These are phyloP conservation scores for Corythucha ciliata DNA, from an alignment of 2,888 invertebrate species.

Conservation along the genomic window DNA sequence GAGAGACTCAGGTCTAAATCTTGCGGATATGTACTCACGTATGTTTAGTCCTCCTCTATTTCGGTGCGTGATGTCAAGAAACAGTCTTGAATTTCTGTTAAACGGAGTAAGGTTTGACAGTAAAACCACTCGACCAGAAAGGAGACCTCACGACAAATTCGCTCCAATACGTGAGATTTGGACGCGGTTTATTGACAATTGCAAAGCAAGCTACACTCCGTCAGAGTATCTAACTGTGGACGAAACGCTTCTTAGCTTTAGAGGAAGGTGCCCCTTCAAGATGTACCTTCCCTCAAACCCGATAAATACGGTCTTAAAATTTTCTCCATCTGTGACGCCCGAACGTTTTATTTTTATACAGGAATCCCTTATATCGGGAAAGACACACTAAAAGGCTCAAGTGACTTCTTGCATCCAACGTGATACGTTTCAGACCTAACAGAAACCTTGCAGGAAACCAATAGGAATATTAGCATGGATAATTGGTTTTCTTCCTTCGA, in stretches of 20 bases:
- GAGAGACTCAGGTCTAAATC: too few species aligned
- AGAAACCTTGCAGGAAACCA: too few species aligned
- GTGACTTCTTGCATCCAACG: too few species aligned
- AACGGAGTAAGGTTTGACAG: slow-evolving; percentile 11
- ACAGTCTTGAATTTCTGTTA: slow-evolving; percentile 8
- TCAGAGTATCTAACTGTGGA: slow-evolving; percentile 11
- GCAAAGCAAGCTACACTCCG: slow-evolving; percentile 3
- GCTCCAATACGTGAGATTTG: slow-evolving; percentile 7
- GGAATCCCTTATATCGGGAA: not conserved
- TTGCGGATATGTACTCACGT: too few species aligned
- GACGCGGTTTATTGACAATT: slow-evolving; percentile 3
- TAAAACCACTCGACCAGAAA: slow-evolving; percentile 5
- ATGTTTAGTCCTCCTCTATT: slow-evolving; percentile 10
- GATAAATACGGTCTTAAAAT: slow-evolving; percentile 29
- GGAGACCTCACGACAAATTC: slow-evolving; percentile 3
- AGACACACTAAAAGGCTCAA: not conserved
- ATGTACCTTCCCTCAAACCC: slow-evolving; percentile 22
- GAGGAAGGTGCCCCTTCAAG: slow-evolving; percentile 16
- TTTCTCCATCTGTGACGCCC: slow-evolving; percentile 23
- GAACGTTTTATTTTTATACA: slow-evolving; percentile 21
- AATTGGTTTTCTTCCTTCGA: too few species aligned
- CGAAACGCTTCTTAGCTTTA: slow-evolving; percentile 19
- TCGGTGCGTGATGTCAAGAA: slow-evolving; percentile 5
- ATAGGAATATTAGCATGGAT: too few species aligned
- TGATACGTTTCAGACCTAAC: too few species aligned